A percentile compares a stretch with the other conserved stretches of the same genome.
These are phyloP conservation scores for Trachymyrmex septentrionalis DNA, from an alignment of 1,140 invertebrate species.

Conservation along the genomic window DNA sequence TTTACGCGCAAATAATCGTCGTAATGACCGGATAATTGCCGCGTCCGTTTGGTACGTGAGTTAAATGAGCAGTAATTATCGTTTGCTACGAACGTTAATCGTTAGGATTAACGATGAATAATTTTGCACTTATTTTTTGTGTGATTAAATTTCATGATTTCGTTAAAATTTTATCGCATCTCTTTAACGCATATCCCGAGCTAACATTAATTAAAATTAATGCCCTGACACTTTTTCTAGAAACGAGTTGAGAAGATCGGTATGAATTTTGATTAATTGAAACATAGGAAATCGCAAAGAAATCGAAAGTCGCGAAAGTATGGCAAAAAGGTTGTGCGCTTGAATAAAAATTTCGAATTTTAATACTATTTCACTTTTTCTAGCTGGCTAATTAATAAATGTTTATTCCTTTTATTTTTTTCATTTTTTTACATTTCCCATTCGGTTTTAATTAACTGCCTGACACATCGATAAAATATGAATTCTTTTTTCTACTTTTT, in stretches of 20 bases:
- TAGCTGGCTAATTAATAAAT: background rate
- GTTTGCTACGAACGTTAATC: conserved; percentile 14
- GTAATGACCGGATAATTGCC: conserved; percentile 35
- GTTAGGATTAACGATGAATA: conserved; percentile 33
- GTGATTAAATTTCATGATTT: conserved; percentile 9
- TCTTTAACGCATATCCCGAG: background rate
- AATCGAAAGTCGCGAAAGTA: background rate
- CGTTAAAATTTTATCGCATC: conserved; percentile 12
- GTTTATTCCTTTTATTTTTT: background rate
- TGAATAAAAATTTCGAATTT: background rate
- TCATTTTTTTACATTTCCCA: background rate
- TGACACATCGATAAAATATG: background rate
- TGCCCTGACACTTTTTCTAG: background rate
- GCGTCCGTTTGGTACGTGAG: background rate
- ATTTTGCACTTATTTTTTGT: conserved; percentile 28
- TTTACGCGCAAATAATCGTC: conserved; percentile 34
- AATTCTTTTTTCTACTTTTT: background rate
- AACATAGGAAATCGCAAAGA: background rate
- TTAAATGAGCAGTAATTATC: conserved; percentile 30
- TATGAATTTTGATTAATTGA: conserved; percentile 27
- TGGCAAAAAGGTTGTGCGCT: background rate
- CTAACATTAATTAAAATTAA: background rate
- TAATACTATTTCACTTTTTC: background rate
- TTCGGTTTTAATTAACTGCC: conserved; percentile 5
- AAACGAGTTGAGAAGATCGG: background rate